Conservation (phyloP, 2,888 invertebrate genomes). For the Lomographa bimaculata region DNA sequence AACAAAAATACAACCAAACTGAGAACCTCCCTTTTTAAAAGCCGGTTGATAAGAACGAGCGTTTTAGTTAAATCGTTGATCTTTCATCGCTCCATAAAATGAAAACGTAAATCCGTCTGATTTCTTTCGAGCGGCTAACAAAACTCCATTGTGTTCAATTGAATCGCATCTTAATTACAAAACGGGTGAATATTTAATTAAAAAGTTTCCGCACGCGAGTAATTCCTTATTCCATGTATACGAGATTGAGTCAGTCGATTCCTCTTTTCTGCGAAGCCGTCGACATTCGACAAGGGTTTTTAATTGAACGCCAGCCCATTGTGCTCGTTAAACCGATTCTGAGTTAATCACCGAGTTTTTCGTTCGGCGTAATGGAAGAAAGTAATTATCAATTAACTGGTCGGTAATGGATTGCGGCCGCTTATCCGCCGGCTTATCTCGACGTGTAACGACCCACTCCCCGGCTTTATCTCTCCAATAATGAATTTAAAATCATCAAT, state of each 20-base stretch:
- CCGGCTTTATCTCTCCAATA: constrained; percentile 62
- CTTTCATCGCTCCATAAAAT: constrained; percentile 11
- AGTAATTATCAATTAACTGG: constrained; percentile 83
- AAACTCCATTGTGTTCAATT: constrained; percentile 69
- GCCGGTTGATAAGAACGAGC: too few species aligned
- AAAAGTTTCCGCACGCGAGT: constrained; percentile 80
- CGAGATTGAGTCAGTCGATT: constrained; percentile 77
- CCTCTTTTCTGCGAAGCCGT: constrained; percentile 71
- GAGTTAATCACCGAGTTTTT: constrained; percentile 81
- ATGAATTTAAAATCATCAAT: constrained; percentile 66
- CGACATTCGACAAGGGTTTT: constrained; percentile 79
- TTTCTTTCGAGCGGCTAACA: constrained; percentile 63
- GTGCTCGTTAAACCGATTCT: constrained; percentile 80
- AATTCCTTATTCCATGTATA: constrained; percentile 81
- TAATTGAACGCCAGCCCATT: constrained; percentile 79
- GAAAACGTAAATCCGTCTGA: constrained; percentile 37
- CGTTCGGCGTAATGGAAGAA: constrained; percentile 80
- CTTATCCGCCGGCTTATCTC: constrained; percentile 75
- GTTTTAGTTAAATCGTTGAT: constrained; percentile 8
- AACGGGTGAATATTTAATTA: constrained; percentile 81
- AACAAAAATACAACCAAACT: too few species aligned
- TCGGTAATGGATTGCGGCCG: constrained; percentile 80
- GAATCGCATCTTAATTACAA: constrained; percentile 79
- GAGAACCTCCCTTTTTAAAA: too few species aligned
- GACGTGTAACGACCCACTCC: constrained; percentile 63